Evolutionary conservation across 2,113 vertebrate genomes (phyloP).

Genomic region (Stigmatopora nigra): DNA sequence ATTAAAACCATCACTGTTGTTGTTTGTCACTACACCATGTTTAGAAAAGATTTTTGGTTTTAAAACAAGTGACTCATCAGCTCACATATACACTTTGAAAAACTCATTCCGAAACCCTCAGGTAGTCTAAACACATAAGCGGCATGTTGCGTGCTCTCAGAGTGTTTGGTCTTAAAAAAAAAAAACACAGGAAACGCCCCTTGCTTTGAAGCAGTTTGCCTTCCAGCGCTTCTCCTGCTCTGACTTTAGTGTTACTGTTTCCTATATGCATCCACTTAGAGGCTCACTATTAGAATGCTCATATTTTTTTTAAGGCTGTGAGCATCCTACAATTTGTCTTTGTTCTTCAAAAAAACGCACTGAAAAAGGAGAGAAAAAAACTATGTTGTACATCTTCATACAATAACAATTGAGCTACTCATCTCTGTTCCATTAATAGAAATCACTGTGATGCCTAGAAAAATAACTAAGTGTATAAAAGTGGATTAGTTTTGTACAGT

Average conservation of each 20-base stretch:
- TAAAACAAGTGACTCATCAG: conserved; percentile 12
- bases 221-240: conserved; percentile 33
- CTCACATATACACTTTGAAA: conserved; percentile 13
- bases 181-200: conserved; percentile 52
- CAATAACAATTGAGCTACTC: conserved; percentile 48
- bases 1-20: not conserved
- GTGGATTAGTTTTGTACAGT: conserved; percentile 26
- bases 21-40: not conserved
- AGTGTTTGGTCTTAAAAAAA: conserved; percentile 54
- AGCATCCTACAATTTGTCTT: conserved; percentile 61
- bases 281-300: conserved; percentile 26
- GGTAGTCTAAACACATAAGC: conserved; percentile 44
- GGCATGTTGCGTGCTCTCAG: conserved; percentile 43
- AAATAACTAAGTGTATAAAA: conserved; percentile 35
- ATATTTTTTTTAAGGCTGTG: conserved; percentile 56
- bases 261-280: conserved; percentile 51
- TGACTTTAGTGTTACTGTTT: conserved; percentile 26
- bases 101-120: conserved; percentile 31
- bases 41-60: not conserved
- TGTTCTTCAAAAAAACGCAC: conserved; percentile 18
- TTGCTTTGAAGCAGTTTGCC: conserved; percentile 58
- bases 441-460: conserved; percentile 30
- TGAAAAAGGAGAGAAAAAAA: conserved; percentile 40
- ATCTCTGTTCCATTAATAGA: conserved; percentile 26
- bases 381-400: conserved; percentile 43